phyloP scores from a whole-genome alignment of 37 sponge, comb jelly and placozoan genomes.

The Aplysina aerophoba region DNA sequence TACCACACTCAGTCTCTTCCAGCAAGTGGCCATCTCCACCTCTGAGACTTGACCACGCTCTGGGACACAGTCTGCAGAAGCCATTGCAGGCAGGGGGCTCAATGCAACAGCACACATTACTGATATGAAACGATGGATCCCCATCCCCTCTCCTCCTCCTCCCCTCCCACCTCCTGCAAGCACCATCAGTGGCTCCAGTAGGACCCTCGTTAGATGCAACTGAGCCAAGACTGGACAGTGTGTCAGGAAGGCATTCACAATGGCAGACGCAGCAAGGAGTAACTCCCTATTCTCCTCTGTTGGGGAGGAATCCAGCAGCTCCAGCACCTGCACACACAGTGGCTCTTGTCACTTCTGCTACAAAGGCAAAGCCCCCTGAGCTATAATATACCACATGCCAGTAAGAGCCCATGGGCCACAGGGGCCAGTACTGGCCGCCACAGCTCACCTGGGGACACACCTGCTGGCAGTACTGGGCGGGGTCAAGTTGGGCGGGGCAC shows the following conservation, averaged over 20 bases:
- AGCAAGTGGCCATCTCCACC: no score
- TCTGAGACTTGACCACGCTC: no score
- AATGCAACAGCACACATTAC: no score
- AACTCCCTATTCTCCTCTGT: background rate
- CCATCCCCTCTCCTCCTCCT: no score
- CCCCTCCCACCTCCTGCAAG: background rate
- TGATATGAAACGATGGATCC: no score
- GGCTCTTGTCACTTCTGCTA: no score
- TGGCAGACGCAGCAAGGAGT: constrained; percentile 4
- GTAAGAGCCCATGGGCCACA: no score
- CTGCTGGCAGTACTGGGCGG: constrained; percentile 56
- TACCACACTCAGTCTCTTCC: no score
- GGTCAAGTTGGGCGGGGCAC: constrained; percentile 51
- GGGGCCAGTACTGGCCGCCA: no score
- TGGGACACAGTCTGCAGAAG: background rate
- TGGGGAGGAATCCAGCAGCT: background rate
- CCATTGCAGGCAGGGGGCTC: no score
- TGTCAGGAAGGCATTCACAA: background rate
- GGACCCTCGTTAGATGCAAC: background rate
- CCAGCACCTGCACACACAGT: background rate
- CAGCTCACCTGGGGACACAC: constrained; percentile 79
- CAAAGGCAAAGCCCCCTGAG: no score
- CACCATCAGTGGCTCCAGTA: background rate
- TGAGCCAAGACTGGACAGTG: background rate
- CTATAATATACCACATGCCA: no score